Conservation (phyloP, 2,797 vertebrate species). For the Myripristis jacobus region DNA sequence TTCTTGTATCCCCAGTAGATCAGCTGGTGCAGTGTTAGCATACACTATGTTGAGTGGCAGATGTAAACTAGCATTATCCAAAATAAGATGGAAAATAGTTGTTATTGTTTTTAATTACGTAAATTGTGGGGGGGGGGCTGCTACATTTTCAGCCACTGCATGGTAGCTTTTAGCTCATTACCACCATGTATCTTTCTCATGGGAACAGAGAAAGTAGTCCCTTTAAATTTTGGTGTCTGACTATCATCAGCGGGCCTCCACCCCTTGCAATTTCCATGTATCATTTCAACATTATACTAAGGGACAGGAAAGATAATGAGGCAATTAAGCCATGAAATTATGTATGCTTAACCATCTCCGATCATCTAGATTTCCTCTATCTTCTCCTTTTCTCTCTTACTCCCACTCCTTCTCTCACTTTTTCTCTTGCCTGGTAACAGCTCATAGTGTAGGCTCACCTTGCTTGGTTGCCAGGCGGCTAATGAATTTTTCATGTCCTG, state of each 20-base stretch:
- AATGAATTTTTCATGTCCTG: conserved; percentile 68
- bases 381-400: conserved; percentile 22
- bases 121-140: too few relatives aligned
- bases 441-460: conserved; percentile 42
- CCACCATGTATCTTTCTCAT: conserved; percentile 30
- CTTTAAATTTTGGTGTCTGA: conserved; percentile 19
- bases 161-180: conserved; percentile 21
- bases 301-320: conserved; percentile 37
- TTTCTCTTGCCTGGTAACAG: conserved; percentile 37
- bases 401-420: conserved; percentile 31
- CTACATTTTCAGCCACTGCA: too few relatives aligned
- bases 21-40: too few relatives aligned
- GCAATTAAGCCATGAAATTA: conserved; percentile 38
- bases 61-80: too few relatives aligned
- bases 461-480: conserved; percentile 50
- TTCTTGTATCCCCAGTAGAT: too few relatives aligned
- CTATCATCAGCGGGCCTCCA: conserved; percentile 19
- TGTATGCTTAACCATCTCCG: conserved; percentile 28
- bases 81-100: too few relatives aligned
- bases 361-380: conserved; percentile 17
- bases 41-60: too few relatives aligned
- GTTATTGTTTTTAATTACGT: too few relatives aligned
- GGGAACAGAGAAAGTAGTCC: conserved; percentile 19
- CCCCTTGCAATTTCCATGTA: conserved; percentile 20
- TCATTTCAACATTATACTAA: conserved; percentile 26